Percentiles rank a stretch among this genome's conserved stretches.
Evolutionary conservation across 2,797 vertebrate genomes (phyloP).

Genomic region (Mus spretus): DNA sequence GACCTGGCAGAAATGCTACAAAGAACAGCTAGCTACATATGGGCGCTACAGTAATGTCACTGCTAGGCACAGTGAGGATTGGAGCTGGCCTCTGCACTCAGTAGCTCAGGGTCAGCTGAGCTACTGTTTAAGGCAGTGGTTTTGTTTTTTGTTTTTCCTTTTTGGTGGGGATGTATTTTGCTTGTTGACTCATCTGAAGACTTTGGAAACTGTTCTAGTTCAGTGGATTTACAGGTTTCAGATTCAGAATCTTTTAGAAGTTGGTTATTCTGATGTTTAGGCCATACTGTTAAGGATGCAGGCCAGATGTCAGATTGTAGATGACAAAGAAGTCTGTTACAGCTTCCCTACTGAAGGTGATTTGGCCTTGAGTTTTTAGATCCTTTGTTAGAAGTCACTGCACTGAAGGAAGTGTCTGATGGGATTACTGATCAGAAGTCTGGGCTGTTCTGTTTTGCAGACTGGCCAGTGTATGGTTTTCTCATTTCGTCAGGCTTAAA

Average conservation of each 20-base stretch:
- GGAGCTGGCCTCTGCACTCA: neutral
- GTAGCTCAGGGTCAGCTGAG: neutral
- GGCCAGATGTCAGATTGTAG: neutral
- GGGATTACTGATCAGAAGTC: conserved; percentile 4
- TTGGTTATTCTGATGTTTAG: conserved; percentile 21
- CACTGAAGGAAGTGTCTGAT: neutral
- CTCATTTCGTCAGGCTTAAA: conserved; percentile 40
- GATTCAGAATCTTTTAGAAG: conserved; percentile 39
- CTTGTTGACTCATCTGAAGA: conserved; percentile 57
- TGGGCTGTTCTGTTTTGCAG: conserved; percentile 22
- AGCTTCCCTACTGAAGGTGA: neutral
- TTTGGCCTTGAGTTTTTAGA: conserved; percentile 45
- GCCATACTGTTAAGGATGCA: conserved; percentile 45
- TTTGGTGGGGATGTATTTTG: conserved; percentile 35
- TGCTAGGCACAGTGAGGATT: neutral
- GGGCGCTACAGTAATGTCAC: neutral
- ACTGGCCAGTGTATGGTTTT: neutral
- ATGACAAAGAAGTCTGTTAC: conserved; percentile 20
- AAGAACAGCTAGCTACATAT: neutral
- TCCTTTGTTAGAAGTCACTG: conserved; percentile 49
- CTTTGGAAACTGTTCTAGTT: conserved; percentile 49
- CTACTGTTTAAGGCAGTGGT: neutral
- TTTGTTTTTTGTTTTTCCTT: neutral
- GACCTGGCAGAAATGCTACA: neutral
- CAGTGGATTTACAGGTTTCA: conserved; percentile 38